Conservation (phyloP, 2,888 invertebrate genomes). For the Petrolisthes manimaculis region DNA sequence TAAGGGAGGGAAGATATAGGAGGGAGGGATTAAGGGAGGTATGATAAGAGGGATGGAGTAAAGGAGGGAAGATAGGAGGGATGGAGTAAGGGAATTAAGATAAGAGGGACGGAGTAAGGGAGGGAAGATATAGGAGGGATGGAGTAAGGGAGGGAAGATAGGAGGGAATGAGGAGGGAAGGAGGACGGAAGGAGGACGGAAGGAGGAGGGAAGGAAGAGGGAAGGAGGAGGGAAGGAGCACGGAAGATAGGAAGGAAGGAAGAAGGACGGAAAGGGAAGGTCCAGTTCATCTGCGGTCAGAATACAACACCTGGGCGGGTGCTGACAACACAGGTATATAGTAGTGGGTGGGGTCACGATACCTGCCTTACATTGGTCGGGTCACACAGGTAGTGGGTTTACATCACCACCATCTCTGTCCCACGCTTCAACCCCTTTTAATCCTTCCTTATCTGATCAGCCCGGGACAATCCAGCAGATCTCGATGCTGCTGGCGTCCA, state of each 20-base stretch:
- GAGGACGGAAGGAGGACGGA: background rate
- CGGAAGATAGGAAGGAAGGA: background rate
- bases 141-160: background rate
- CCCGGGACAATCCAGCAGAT: too few species aligned
- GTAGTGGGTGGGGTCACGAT: too few species aligned
- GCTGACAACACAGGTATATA: too few species aligned
- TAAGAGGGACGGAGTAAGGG: slow-evolving; percentile 9
- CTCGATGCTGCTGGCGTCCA: background rate
- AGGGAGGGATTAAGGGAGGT: background rate
- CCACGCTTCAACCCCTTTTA: too few species aligned
- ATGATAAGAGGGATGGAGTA: background rate
- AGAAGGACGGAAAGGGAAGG: too few species aligned
- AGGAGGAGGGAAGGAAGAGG: background rate
- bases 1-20: slow-evolving; percentile 13
- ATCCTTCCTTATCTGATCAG: too few species aligned
- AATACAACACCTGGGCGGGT: too few species aligned
- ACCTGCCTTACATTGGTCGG: too few species aligned
- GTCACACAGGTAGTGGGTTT: too few species aligned
- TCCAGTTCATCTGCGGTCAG: too few species aligned
- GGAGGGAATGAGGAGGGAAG: background rate
- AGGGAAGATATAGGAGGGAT: background rate
- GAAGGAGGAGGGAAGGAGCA: background rate
- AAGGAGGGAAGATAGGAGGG: background rate
- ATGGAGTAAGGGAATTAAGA: background rate
- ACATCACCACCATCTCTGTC: too few species aligned